Base-by-base conservation (phyloP, 2,888 invertebrate genomes). In the Conops quadrifasciatus region DNA sequence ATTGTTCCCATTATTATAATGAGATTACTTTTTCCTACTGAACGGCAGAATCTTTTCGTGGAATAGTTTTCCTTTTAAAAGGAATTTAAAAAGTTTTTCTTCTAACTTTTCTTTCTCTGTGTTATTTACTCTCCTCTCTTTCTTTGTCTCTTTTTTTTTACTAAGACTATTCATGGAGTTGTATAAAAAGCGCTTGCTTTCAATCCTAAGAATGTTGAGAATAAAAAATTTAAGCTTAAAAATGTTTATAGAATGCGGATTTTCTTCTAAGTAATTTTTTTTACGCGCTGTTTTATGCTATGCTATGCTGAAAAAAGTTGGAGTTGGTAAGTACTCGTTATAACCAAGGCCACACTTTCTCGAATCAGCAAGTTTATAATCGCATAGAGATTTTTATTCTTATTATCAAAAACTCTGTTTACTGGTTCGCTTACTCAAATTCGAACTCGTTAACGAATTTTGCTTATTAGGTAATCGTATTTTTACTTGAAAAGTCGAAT, bases 1-100 rank as follows among this genome's bases (percentile, higher is more conserved):
- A 83, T 83, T 83, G 83, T 83, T 82, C 82, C 81, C 83, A 83
- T 83, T 83, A 84, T 82, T 81, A 82, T 83, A 84, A 83, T 84
- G 84, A 82, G 83, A 83, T 83, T 83, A 84, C 76, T 77, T 75
- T 81, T 81, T 82, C 82, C 81, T 81, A 80, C 80, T 82, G 81
- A 82, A 80, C 80, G 80, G 81, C 79, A 80, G 78, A 81, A 62
- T 53, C 36, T 21, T 21, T 60, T 62, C 58, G 9, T 58, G 24
- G 45, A 47, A 67, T 28, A 67, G 56, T 45, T 59, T 62, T 51
- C 63, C 13, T 36, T 28, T 16, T 36, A 47, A 19, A 74, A 73
- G 58, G 66, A 72, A 66, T 73, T 28, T 58, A 36, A 36, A 36
- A 4, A 36, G 66, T 73, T 69, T 68, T 71, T 62, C 67, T 78